A percentile compares a stretch with the other conserved stretches of the same genome.
phyloP scores from a whole-genome alignment of 2,113 vertebrate species.

The Climacteris rufus region DNA sequence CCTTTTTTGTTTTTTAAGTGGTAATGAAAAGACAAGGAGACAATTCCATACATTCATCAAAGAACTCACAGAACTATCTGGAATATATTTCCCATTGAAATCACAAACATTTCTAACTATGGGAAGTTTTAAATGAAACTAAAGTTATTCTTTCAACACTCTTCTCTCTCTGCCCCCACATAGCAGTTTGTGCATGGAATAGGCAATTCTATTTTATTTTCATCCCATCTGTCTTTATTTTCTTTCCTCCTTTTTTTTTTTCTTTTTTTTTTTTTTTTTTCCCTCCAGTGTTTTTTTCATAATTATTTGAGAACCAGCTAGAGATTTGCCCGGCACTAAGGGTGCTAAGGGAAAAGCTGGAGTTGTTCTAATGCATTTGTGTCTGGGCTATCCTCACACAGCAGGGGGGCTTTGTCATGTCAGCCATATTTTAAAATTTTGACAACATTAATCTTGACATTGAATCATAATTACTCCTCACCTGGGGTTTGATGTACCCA shows the following conservation, averaged over 20 bases:
- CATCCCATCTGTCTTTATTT: neutral
- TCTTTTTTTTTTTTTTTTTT: no score
- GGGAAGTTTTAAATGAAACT: neutral
- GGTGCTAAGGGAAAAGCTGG: neutral
- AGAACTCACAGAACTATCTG: neutral
- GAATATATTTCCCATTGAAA: constrained; percentile 26
- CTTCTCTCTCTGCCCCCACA: neutral
- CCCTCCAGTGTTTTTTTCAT: neutral
- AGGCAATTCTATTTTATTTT: neutral
- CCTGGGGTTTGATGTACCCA: constrained; percentile 17
- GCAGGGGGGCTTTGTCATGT: constrained; percentile 14
- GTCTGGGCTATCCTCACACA: neutral
- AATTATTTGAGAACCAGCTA: neutral
- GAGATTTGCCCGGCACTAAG: neutral
- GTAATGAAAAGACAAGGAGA: constrained; percentile 45
- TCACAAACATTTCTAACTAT: neutral
- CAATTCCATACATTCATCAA: constrained; percentile 49
- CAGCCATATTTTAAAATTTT: constrained; percentile 32
- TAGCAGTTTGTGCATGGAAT: neutral
- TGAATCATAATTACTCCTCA: constrained; percentile 56
- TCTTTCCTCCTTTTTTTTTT: neutral
- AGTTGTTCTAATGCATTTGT: constrained; percentile 6
- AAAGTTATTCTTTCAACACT: neutral
- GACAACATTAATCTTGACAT: constrained; percentile 49
- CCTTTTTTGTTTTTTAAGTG: neutral